These are phyloP conservation scores for Tachysurus fulvidraco DNA, from an alignment of 2,113 vertebrate species.

Conservation along the genomic window DNA sequence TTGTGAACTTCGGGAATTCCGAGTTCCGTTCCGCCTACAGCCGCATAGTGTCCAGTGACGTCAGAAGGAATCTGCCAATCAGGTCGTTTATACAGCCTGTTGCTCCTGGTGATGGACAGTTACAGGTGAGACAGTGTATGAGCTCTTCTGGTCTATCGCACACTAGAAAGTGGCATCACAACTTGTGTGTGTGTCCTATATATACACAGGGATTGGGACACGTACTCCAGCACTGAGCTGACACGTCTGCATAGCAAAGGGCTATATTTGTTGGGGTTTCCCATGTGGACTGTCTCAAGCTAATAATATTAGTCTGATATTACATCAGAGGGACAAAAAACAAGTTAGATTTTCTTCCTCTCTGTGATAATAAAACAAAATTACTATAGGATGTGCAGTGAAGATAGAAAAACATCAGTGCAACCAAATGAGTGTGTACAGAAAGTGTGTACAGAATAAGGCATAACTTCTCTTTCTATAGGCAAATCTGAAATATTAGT, in stretches of 20 bases:
- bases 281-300: slow-evolving; percentile 60
- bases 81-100: slow-evolving; percentile 48
- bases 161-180: slow-evolving; percentile 49
- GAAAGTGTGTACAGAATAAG: too few relatives aligned
- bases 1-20: slow-evolving; percentile 75
- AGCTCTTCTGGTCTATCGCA: slow-evolving; percentile 24
- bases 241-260: slow-evolving; percentile 68
- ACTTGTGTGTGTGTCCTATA: slow-evolving; percentile 40
- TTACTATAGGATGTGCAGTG: neutral
- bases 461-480: too few relatives aligned
- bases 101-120: slow-evolving; percentile 64
- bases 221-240: slow-evolving; percentile 63
- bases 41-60: slow-evolving; percentile 63
- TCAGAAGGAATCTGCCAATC: slow-evolving; percentile 61
- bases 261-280: slow-evolving; percentile 73
- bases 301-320: slow-evolving; percentile 34
- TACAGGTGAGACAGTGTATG: slow-evolving; percentile 68
- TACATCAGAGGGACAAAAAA: slow-evolving; percentile 10
- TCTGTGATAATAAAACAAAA: neutral
- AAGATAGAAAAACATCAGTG: neutral
- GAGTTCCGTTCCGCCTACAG: slow-evolving; percentile 62
- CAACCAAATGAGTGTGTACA: neutral
- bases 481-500: too few relatives aligned
- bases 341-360: neutral
- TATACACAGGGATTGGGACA: slow-evolving; percentile 37